These are phyloP conservation scores for Bungarus multicinctus DNA, from an alignment of 2,113 vertebrate genomes.

Conservation along the genomic window DNA sequence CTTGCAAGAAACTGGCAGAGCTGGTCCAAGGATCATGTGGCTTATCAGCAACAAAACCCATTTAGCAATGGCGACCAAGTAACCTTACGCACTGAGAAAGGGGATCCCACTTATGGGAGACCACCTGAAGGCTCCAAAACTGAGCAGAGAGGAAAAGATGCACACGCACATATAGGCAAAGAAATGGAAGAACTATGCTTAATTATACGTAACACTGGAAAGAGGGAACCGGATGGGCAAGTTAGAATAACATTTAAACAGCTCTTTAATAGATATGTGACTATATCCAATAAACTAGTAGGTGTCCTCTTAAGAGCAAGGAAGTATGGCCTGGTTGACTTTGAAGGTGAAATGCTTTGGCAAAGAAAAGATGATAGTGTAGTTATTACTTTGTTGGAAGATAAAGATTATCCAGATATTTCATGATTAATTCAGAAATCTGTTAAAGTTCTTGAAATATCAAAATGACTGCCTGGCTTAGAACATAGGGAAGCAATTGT, in stretches of 20 bases:
- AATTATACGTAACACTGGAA: conserved; percentile 76
- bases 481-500: background rate
- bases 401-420: background rate
- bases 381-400: conserved; percentile 77
- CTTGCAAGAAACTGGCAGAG: conserved; percentile 83
- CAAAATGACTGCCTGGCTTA: background rate
- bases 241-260: conserved; percentile 75
- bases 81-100: conserved; percentile 17
- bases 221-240: conserved; percentile 54
- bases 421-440: conserved; percentile 2
- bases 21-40: conserved; percentile 78
- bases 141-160: conserved; percentile 81
- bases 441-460: background rate
- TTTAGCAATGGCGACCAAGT: conserved; percentile 71
- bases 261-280: conserved; percentile 85
- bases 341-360: conserved; percentile 93
- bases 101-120: conserved; percentile 76
- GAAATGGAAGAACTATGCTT: conserved; percentile 82
- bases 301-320: conserved; percentile 84
- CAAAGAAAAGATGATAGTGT: conserved; percentile 84
- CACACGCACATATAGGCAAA: conserved; percentile 75
- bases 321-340: conserved; percentile 81
- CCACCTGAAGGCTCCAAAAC: conserved; percentile 82
- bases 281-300: conserved; percentile 88
- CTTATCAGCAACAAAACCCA: conserved; percentile 83